Conservation (phyloP, 1,140 invertebrate species). For the Atta texana region DNA sequence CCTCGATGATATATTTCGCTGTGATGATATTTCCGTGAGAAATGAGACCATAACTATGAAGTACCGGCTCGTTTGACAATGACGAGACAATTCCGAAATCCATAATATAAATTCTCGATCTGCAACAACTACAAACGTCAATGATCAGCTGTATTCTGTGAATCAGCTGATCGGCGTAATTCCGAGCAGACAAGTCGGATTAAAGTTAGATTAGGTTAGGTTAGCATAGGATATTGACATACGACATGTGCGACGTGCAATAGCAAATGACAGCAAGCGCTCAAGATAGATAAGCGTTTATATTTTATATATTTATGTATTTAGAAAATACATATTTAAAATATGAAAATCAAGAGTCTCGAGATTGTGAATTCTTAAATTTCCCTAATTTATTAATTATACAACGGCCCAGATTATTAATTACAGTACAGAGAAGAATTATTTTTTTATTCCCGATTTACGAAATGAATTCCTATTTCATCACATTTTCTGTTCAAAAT, state of each 20-base stretch:
- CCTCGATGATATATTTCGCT: too few relatives aligned
- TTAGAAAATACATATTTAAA: conserved; percentile 6
- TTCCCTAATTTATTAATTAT: background rate
- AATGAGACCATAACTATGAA: too few relatives aligned
- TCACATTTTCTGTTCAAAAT: too few relatives aligned
- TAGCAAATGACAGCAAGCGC: background rate
- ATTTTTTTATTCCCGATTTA: too few relatives aligned
- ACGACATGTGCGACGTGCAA: background rate
- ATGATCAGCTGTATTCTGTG: background rate
- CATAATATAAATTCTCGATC: too few relatives aligned
- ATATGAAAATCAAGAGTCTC: conserved; percentile 2
- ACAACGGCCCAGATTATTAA: too few relatives aligned
- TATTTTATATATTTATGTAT: conserved; percentile 5
- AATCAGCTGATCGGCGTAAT: conserved; percentile 33
- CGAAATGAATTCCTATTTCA: too few relatives aligned
- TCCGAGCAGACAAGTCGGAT: background rate
- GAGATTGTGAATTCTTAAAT: background rate
- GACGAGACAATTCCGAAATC: background rate
- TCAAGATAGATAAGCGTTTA: background rate
- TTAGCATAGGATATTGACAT: background rate
- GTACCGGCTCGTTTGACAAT: background rate
- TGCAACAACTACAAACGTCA: background rate
- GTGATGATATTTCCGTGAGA: too few relatives aligned
- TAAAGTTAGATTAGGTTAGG: background rate
- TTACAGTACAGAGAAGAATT: too few relatives aligned